Percentiles rank a stretch among this genome's conserved stretches.
Evolutionary conservation across 35 echinoderm and acorn worm genomes (phyloP).

Genomic region (Diadema setosum): DNA sequence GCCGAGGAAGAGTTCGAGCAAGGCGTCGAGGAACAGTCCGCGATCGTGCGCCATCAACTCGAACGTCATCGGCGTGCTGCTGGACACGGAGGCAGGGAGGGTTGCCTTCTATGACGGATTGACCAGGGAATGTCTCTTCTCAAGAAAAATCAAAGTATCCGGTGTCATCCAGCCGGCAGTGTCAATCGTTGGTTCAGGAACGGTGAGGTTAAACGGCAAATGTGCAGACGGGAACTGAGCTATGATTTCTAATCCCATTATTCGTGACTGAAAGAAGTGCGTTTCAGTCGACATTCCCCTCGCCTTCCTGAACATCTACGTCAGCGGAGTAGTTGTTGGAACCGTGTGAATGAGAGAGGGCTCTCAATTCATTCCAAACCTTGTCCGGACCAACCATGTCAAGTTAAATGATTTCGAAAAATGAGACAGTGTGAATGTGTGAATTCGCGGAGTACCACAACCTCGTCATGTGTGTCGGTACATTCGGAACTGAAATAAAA

Average conservation of each 20-base stretch:
- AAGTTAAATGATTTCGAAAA: no score
- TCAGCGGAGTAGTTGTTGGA: no score
- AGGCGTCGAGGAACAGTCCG: not conserved
- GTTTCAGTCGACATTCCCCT: not conserved
- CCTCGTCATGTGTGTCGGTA: no score
- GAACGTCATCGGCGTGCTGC: slow-evolving; percentile 17
- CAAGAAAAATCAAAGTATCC: not conserved
- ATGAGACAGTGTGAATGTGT: no score
- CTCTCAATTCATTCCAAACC: no score
- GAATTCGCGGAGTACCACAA: no score
- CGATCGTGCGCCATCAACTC: not conserved
- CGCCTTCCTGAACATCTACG: not conserved
- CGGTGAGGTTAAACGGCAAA: not conserved
- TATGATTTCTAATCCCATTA: not conserved
- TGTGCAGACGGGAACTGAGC: no score
- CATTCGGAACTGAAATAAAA: no score
- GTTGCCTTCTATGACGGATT: slow-evolving; percentile 37
- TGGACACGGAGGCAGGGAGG: slow-evolving; percentile 16
- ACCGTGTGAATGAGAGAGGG: no score
- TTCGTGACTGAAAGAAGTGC: not conserved
- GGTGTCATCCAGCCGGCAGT: slow-evolving; percentile 24
- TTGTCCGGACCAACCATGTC: no score
- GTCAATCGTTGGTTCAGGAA: slow-evolving; percentile 26
- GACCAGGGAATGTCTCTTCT: slow-evolving; percentile 28
- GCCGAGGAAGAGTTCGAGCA: not conserved